Percentiles rank a stretch among this genome's conserved stretches.
These are phyloP conservation scores for Hydropotes inermis DNA, from an alignment of 2,113 vertebrate species.

Conservation along the genomic window DNA sequence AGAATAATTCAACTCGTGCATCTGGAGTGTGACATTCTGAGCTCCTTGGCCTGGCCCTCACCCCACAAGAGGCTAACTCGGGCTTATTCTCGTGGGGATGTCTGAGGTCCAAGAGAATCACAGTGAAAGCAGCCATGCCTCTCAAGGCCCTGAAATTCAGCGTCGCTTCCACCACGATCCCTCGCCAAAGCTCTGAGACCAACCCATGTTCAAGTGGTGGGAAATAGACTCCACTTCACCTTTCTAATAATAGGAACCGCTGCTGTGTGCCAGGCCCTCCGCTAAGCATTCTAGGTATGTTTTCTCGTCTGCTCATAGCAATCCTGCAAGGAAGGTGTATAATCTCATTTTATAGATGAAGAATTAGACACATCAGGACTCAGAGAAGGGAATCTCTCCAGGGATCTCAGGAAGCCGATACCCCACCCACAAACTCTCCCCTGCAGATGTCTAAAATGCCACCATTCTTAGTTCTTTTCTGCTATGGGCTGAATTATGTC, in stretches of 20 bases:
- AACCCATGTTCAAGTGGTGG: rapidly evolving
- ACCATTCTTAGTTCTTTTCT: background rate
- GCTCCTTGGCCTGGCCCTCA: background rate
- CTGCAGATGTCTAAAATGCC: background rate
- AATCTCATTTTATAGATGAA: background rate
- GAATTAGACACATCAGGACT: background rate
- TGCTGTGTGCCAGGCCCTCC: background rate
- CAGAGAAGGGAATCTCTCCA: background rate
- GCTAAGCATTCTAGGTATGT: background rate
- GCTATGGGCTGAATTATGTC: too few relatives aligned
- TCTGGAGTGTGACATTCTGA: background rate
- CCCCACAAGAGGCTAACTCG: background rate
- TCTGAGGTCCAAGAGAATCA: background rate
- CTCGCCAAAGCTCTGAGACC: background rate
- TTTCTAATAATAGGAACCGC: background rate
- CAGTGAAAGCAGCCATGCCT: background rate
- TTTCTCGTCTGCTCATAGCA: background rate
- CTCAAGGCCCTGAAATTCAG: too few relatives aligned
- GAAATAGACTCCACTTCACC: background rate
- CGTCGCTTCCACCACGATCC: background rate
- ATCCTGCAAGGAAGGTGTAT: background rate
- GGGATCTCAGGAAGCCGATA: background rate
- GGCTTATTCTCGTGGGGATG: background rate
- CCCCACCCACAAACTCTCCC: background rate
- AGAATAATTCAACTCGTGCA: rapidly evolving